A percentile compares a stretch with the other conserved stretches of the same genome.
phyloP scores from a whole-genome alignment of 2,888 invertebrate genomes.

The Lycia hirtaria region DNA sequence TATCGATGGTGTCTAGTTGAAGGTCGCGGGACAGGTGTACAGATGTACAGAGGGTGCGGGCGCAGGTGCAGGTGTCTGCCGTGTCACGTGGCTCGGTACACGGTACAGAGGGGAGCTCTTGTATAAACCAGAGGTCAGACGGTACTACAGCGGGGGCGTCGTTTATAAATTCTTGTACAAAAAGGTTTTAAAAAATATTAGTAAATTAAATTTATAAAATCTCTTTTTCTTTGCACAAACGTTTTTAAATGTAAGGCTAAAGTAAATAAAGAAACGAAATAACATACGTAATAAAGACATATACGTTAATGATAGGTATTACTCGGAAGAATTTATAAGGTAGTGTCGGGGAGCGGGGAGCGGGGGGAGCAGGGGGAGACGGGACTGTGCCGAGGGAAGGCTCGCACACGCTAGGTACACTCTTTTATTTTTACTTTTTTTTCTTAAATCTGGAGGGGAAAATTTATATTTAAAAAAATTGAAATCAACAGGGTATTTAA shows the following conservation, averaged over 20 bases:
- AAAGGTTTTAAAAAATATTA: constrained; percentile 61
- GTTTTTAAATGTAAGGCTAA: constrained; percentile 72
- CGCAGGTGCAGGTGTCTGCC: constrained; percentile 23
- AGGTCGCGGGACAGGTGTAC: constrained; percentile 49
- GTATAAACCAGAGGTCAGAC: constrained; percentile 22
- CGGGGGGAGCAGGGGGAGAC: constrained; percentile 29
- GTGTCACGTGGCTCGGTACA: background rate
- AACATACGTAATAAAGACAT: constrained; percentile 86
- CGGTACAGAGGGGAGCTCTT: too few relatives aligned
- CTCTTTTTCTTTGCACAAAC: constrained; percentile 78
- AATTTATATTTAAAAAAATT: constrained; percentile 65
- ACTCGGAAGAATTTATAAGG: constrained; percentile 80
- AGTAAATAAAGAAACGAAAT: constrained; percentile 70
- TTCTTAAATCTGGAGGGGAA: constrained; percentile 63
- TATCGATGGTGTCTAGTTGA: constrained; percentile 44
- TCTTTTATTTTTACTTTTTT: constrained; percentile 34
- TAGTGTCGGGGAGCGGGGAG: constrained; percentile 48
- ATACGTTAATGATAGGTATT: constrained; percentile 82
- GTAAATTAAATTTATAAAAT: constrained; percentile 43
- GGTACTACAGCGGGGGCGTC: constrained; percentile 48
- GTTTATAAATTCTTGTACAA: constrained; percentile 66
- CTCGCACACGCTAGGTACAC: constrained; percentile 31
- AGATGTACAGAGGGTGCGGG: background rate
- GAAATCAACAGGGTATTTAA: constrained; percentile 85
- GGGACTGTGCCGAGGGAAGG: background rate